Evolutionary conservation across 2,888 invertebrate species (phyloP), one percentile per base, ranked within the genome.

Genomic region (Aproaerema taeniolella): DNA sequence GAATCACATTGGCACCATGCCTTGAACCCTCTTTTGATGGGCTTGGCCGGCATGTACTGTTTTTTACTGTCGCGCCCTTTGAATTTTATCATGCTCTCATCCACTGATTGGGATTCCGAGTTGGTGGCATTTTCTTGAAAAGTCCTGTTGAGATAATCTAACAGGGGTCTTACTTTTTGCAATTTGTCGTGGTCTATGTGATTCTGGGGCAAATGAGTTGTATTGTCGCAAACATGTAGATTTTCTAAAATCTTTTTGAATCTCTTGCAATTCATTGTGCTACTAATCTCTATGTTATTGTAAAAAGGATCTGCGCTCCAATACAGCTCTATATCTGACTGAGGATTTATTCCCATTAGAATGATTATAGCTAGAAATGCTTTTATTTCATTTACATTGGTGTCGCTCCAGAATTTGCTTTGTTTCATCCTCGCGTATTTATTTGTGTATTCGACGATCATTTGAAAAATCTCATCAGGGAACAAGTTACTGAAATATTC

Each of bases 31-130:
- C 57, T 28, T 45, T 56, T 58, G 13, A 57, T 52, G 1, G 55
- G 57, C 28, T 61, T 60, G 11, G 43, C 31, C 1, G 53, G 53
- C 54, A 57, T 53, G 35, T 55, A 55, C 36, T 57, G 54, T 35
- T 56, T 58, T 35, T 53, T 20, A 9, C 41, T 39, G 25, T 41
- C 45, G 11, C 52, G 38, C 10, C 55, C 55, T 45, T 60, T 58
- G 42, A 57, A 57, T 32, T 50, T 42, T 25, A 26, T 33, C 33
- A 33, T 33, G 17, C 33, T 20, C 8, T 33, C 33, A 15, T 50
- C 45, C 7, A 50, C 41, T 4, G 33, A 31, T 25, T 46, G 46
- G 6, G 43, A 43, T 33, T 31, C 10, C 2, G 37, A 40, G 7
- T 16, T 17, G 2, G 16, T 17, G 11, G 32, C 32, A 16, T 17